Base-by-base conservation (phyloP, 92 coral and sea anemone genomes). In the Muricea muricata region DNA sequence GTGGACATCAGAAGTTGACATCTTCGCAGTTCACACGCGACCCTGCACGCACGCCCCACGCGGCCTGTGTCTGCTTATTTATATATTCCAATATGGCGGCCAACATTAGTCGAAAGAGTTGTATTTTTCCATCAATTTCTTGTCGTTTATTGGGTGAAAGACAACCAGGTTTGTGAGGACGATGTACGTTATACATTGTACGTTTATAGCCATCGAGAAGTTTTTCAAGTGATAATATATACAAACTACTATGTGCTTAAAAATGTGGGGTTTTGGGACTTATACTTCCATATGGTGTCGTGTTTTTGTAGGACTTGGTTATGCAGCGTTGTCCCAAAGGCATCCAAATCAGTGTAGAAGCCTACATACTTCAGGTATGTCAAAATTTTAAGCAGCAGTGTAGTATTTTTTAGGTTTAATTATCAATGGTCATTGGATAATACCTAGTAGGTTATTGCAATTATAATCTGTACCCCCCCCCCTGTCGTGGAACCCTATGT, bases 61-160 rank as follows among this genome's bases (percentile, higher is more conserved):
- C 50, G 8, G 50, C 8, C 50, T 8, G 50, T 12, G 50, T 45
- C 9, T 45, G n/a, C n/a, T n/a, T n/a, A n/a, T n/a, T n/a, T n/a
- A n/a, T n/a, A n/a, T n/a, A n/a, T 73, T 76, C 47, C 67, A 76
- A 76, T 29, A 76, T 76, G 81, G 81, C 81, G 81, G 46, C 47
- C 67, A 30, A 55, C 11, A 0, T 21, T 34, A 45, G 80, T 24
- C 25, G 54, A 57, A 57, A 8, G 65, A 57, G 65, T 29, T 20
- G 42, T 52, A 10, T 54, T 50, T 15, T 76, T 13, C 10, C 42
- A 1, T 52, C 68, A 3, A 30, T 76, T 30, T 55, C 31, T n/a
- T 28, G 48, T 30, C 42, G 67, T 47, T 25, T 17, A 18, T 25
- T 23, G 31, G 0, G 56, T 17, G 67, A 76, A 52, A 15, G 28